Evolutionary conservation across 2,113 vertebrate genomes (phyloP).

Genomic region (Oplegnathus fasciatus): DNA sequence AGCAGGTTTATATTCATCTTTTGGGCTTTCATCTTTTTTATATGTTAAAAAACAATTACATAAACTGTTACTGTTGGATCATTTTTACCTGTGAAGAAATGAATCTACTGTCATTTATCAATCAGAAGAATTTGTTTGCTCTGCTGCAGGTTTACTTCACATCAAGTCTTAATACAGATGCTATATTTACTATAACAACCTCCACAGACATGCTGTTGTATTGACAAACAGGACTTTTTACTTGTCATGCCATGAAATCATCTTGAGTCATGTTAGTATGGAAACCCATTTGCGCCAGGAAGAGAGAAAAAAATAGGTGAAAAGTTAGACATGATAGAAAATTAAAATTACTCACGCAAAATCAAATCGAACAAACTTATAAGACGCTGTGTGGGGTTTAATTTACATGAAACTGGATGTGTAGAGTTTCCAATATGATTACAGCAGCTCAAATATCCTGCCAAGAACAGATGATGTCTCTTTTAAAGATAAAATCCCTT

Average conservation of each 20-base stretch:
- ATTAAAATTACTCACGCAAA: background rate
- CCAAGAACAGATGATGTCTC: background rate
- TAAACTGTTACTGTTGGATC: background rate
- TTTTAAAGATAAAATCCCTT: background rate
- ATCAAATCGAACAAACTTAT: background rate
- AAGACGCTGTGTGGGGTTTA: no score
- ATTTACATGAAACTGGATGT: background rate
- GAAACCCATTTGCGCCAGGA: background rate
- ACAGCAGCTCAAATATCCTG: background rate
- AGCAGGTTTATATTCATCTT: slow-evolving; percentile 87
- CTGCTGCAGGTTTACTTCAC: background rate
- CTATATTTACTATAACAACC: background rate
- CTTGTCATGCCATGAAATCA: background rate
- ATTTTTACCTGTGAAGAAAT: background rate
- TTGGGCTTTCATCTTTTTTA: slow-evolving; percentile 19
- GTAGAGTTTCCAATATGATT: background rate
- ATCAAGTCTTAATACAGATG: background rate
- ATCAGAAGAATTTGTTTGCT: background rate
- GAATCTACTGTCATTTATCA: background rate
- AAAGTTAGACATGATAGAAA: background rate
- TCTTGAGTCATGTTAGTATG: background rate
- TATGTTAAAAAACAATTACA: background rate
- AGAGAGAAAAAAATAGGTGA: background rate
- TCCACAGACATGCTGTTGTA: background rate
- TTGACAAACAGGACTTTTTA: background rate